Conservation (phyloP, 2,888 invertebrate genomes). For the Nomada hirtipes region DNA sequence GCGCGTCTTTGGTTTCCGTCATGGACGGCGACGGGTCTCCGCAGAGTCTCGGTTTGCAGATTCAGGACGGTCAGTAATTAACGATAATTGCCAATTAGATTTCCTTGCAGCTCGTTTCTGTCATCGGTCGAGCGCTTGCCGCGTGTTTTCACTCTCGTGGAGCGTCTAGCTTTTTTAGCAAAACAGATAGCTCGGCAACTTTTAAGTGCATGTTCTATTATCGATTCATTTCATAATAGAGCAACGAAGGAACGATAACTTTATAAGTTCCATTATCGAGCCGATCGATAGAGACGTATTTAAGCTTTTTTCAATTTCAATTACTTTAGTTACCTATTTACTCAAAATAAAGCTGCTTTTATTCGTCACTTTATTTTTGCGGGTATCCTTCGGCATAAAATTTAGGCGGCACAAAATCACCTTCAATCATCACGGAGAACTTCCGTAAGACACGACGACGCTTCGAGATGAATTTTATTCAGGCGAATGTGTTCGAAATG, state of each 20-base stretch:
- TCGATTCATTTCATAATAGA: too few species aligned
- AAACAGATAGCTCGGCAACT: too few species aligned
- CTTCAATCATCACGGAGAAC: too few species aligned
- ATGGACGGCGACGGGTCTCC: slow-evolving; percentile 76
- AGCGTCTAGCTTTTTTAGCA: background rate
- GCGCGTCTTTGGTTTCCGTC: slow-evolving; percentile 78
- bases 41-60: slow-evolving; percentile 75
- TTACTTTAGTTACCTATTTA: too few species aligned
- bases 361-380: too few species aligned
- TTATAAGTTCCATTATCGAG: background rate
- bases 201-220: background rate
- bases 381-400: too few species aligned
- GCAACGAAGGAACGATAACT: background rate
- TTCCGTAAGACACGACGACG: too few species aligned
- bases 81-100: slow-evolving; percentile 66
- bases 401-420: too few species aligned
- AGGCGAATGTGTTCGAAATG: too few species aligned
- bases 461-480: too few species aligned
- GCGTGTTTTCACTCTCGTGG: background rate
- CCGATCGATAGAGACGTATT: background rate
- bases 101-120: slow-evolving; percentile 22
- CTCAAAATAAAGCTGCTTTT: too few species aligned
- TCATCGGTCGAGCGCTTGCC: background rate
- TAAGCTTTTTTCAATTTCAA: background rate
- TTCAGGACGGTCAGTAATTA: slow-evolving; percentile 81